Evolutionary conservation across 2,888 invertebrate genomes (phyloP).

Genomic region (Lochmaea capreae): DNA sequence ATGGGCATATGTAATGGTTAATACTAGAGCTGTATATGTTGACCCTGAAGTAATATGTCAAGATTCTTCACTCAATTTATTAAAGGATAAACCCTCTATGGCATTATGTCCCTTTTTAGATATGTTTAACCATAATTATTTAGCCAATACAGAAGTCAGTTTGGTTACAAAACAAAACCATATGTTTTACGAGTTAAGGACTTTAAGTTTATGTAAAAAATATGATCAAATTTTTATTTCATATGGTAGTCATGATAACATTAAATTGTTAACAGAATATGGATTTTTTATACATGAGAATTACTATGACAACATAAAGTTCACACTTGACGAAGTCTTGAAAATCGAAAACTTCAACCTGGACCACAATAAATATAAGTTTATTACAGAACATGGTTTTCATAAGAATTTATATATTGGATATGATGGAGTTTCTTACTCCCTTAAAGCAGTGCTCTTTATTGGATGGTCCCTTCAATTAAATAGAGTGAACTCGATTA

Average conservation of each 20-base stretch:
- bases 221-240: constrained; percentile 87
- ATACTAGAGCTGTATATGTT: constrained; percentile 86
- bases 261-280: constrained; percentile 86
- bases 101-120: constrained; percentile 91
- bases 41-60: constrained; percentile 67
- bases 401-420: constrained; percentile 72
- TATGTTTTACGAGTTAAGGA: constrained; percentile 69
- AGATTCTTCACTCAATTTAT: constrained; percentile 47
- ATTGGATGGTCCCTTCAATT: constrained; percentile 46
- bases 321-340: constrained; percentile 49
- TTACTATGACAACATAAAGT: constrained; percentile 48
- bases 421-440: constrained; percentile 74
- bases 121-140: constrained; percentile 86
- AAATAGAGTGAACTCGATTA: constrained; percentile 46
- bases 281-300: constrained; percentile 76
- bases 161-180: constrained; percentile 56
- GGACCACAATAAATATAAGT: constrained; percentile 67
- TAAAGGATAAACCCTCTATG: constrained; percentile 73
- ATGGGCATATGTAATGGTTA: constrained; percentile 88
- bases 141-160: constrained; percentile 69
- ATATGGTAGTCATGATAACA: constrained; percentile 86
- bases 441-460: constrained; percentile 67
- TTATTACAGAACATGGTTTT: constrained; percentile 73
- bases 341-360: constrained; percentile 47
- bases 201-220: constrained; percentile 68